phyloP scores from a whole-genome alignment of 23 tunicate species.

The Halocynthia roretzi region DNA sequence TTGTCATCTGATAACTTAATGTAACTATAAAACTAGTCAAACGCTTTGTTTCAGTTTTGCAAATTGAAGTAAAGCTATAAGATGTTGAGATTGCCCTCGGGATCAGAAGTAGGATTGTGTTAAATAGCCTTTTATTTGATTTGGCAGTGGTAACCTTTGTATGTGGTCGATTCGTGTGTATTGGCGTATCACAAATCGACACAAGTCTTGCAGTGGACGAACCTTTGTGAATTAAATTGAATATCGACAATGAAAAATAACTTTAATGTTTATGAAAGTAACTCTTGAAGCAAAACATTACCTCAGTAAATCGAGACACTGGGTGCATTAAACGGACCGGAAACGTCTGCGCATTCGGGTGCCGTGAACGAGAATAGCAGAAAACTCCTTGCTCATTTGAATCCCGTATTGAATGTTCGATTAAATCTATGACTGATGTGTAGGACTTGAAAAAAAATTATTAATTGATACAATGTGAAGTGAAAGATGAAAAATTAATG shows the following conservation, averaged over 20 bases:
- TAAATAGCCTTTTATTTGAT: slow-evolving; percentile 53
- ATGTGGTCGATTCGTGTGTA: slow-evolving; percentile 74
- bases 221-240: slow-evolving; percentile 22
- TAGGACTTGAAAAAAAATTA: slow-evolving; percentile 25
- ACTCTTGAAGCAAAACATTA: background rate
- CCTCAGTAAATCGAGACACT: slow-evolving; percentile 66
- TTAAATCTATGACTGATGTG: slow-evolving; percentile 66
- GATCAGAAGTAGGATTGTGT: slow-evolving; percentile 55
- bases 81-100: background rate
- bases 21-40: too few relatives aligned
- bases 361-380: slow-evolving; percentile 55
- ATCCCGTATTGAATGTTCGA: slow-evolving; percentile 55
- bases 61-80: too few relatives aligned
- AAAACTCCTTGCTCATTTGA: slow-evolving; percentile 67
- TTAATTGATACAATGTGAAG: background rate
- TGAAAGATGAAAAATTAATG: background rate
- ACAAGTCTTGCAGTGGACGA: slow-evolving; percentile 59
- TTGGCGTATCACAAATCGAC: slow-evolving; percentile 84
- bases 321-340: slow-evolving; percentile 70
- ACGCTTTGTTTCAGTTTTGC: too few relatives aligned
- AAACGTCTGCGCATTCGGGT: slow-evolving; percentile 31
- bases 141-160: slow-evolving; percentile 66
- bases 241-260: background rate
- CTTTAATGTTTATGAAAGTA: background rate
- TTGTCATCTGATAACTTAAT: too few relatives aligned